Percentiles rank a stretch among this genome's conserved stretches.
These are phyloP conservation scores for Serranus cabrilla DNA, from an alignment of 2,797 vertebrate species.

Conservation along the genomic window DNA sequence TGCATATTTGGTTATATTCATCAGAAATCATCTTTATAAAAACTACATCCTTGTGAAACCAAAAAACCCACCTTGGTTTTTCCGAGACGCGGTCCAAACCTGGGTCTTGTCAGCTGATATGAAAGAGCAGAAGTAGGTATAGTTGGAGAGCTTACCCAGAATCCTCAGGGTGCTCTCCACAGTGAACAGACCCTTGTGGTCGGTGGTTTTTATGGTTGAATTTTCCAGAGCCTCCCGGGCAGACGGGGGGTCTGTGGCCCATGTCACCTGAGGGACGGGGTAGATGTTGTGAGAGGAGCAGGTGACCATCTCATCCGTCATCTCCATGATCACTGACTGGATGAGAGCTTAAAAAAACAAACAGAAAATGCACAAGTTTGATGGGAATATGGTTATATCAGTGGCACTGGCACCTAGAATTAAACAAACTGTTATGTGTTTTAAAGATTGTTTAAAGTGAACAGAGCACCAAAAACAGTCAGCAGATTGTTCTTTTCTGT, in stretches of 20 bases:
- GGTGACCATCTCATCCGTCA: conserved; percentile 72
- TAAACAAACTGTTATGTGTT: not conserved
- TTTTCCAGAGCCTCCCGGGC: conserved; percentile 67
- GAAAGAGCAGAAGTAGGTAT: conserved; percentile 84
- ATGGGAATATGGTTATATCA: not conserved
- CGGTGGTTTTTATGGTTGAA: conserved; percentile 77
- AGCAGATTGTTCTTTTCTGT: conserved; percentile 44
- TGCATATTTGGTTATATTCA: not conserved
- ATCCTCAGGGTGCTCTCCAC: conserved; percentile 81
- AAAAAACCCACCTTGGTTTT: conserved; percentile 79
- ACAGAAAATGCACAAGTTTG: not conserved
- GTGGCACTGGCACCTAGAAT: not conserved
- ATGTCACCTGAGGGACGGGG: conserved; percentile 81
- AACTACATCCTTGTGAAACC: not conserved
- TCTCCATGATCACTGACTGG: conserved; percentile 81
- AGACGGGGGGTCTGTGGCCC: conserved; percentile 80
- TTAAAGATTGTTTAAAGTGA: not conserved
- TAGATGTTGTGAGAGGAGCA: conserved; percentile 86
- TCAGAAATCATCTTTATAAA: not conserved
- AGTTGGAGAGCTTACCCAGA: conserved; percentile 75
- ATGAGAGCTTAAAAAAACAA: conserved; percentile 76
- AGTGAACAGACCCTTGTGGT: conserved; percentile 83
- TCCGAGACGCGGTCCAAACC: conserved; percentile 84
- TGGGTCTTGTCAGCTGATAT: conserved; percentile 82
- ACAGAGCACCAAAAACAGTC: not conserved